Evolutionary conservation across 2,888 invertebrate species (phyloP), one percentile per base, ranked within the genome.

Genomic region (Papilio gigon): DNA sequence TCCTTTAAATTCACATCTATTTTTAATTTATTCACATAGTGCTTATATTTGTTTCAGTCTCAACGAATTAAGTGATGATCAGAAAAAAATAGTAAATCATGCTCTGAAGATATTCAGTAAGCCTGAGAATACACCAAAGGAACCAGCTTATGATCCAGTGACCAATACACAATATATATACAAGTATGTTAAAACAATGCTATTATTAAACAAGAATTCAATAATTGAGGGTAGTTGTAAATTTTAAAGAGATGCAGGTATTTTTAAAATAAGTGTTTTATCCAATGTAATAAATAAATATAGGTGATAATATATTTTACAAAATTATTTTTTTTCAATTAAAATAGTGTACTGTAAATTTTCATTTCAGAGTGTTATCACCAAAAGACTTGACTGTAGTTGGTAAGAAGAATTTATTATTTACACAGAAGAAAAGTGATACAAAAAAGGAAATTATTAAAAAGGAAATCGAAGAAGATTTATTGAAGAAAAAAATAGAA

Each of bases 71-170:
- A 90, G 80, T 63, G 82, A 86, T 73, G 85, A 87, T 35, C 89
- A 92, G 75, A 86, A 89, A 81, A 88, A 88, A 72, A 85, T 90
- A 80, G 90, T 91, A 1, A 88, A 88, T 72, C 86, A 91, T 73
- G 90, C 89, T 0, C 71, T 90, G 59, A 89, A 89, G 68, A 87
- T 89, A 73, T 88, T 89, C 68, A 86, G 80, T 66, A 83, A 89
- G 59, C 86, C 89, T 1, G 85, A 87, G 59, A 86, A 85, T 72
- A 77, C 79, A 58, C 77, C 80, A n/a, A 81, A 80, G 1, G 84
- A 89, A 50, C 88, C 88, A 0, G 83, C 87, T 0, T 90, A 87
- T 71, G 90, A 92, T 74, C 89, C 90, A 4, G 84, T 84, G 35
- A 87, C 90, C 25, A 90, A 90, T 67, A 90, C 90, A 4, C 79